Percentiles rank a stretch among this genome's conserved stretches.
These are phyloP conservation scores for Bombus pascuorum DNA, from an alignment of 1,140 invertebrate species.

Conservation along the genomic window DNA sequence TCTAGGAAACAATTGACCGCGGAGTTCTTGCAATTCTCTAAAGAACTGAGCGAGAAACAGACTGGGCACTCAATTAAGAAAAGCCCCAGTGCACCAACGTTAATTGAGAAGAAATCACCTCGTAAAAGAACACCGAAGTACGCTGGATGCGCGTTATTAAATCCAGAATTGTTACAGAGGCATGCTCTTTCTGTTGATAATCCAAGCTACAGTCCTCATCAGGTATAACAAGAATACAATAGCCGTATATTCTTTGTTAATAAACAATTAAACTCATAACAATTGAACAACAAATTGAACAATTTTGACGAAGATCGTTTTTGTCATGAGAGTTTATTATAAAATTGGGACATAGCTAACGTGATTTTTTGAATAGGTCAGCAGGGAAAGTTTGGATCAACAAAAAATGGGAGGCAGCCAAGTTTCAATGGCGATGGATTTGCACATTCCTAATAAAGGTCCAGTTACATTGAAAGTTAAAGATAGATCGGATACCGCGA, in stretches of 20 bases:
- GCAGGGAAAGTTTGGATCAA: slow-evolving; percentile 81
- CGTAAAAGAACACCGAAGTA: slow-evolving; percentile 78
- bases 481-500: slow-evolving; percentile 87
- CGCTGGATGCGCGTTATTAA: slow-evolving; percentile 84
- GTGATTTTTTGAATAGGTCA: slow-evolving; percentile 53
- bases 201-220: slow-evolving; percentile 79
- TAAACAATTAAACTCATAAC: too few relatives aligned
- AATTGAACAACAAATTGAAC: too few relatives aligned
- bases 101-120: slow-evolving; percentile 82
- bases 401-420: slow-evolving; percentile 85
- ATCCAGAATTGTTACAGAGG: slow-evolving; percentile 84
- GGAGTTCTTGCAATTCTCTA: slow-evolving; percentile 88
- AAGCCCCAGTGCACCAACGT: slow-evolving; percentile 84
- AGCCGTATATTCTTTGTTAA: neutral
- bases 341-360: neutral
- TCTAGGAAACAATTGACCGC: slow-evolving; percentile 85
- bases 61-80: slow-evolving; percentile 81
- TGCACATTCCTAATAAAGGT: slow-evolving; percentile 86
- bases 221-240: slow-evolving; percentile 54
- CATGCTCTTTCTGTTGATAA: slow-evolving; percentile 89
- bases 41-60: slow-evolving; percentile 83
- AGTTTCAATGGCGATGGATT: slow-evolving; percentile 88
- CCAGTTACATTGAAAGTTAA: slow-evolving; percentile 87
- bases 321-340: too few relatives aligned
- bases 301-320: too few relatives aligned